Evolutionary conservation across 2,797 vertebrate genomes (phyloP).

Genomic region (Acanthis flammea): DNA sequence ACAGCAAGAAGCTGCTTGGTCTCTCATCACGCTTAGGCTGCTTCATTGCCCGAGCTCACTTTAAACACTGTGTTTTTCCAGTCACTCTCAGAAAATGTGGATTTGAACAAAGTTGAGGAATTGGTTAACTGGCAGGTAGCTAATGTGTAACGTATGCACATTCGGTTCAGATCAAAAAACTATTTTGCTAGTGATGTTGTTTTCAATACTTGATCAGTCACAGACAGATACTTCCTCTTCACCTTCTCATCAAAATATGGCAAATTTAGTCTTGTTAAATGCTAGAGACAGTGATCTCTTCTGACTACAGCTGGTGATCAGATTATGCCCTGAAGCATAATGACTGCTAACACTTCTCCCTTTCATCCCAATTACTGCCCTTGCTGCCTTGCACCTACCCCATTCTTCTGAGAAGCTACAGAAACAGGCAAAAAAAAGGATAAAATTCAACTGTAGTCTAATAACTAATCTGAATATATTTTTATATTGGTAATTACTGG

Average conservation of each 20-base stretch:
- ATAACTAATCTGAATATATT: background rate
- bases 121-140: conserved; percentile 50
- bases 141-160: background rate
- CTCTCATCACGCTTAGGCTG: background rate
- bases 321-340: conserved; percentile 66
- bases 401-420: background rate
- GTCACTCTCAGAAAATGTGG: background rate
- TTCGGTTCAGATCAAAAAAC: conserved; percentile 32
- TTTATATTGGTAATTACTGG: background rate
- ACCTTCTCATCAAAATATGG: conserved; percentile 44
- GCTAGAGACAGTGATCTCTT: conserved; percentile 47
- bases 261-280: conserved; percentile 57
- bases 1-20: background rate
- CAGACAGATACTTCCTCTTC: conserved; percentile 40
- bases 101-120: conserved; percentile 48
- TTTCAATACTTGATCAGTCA: conserved; percentile 38
- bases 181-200: conserved; percentile 14
- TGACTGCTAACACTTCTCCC: conserved; percentile 37
- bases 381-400: background rate
- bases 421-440: background rate
- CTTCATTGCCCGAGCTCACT: background rate
- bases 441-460: background rate
- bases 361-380: conserved; percentile 48
- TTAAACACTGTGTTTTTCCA: background rate
- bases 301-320: conserved; percentile 67